Base-by-base conservation (phyloP, 1,140 invertebrate species). In the Oryctes rhinoceros region DNA sequence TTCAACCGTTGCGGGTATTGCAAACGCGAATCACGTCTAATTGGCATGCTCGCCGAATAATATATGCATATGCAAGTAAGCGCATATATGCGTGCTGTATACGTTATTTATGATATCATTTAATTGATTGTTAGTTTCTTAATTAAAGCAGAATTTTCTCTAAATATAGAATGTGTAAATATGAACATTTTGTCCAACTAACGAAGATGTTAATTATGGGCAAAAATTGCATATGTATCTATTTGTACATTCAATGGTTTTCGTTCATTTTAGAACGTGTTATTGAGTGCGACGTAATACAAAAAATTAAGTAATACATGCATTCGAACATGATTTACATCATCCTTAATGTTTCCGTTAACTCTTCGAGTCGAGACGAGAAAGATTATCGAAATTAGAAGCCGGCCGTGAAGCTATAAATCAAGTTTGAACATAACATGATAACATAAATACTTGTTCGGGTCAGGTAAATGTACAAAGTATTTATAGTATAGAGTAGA, bases 401-500 rank as follows among this genome's bases (percentile, higher is more conserved):
- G 65, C 24, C 35, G 11, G 9, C 4, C 65, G 65, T 71, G 24
- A 35, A 71, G 65, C 65, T 37, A 71, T 71, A 35, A 71, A 71
- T 71, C 65, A 71, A 71, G 65, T 71, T 71, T 24, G 24, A 37
- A 71, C 13, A 71, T 30, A 35, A 71, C 65, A 71, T 24, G 65
- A 67, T 67, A 67, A 67, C 65, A 67, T 67, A 24, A 67, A 67
- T 67, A 67, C 65, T 67, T 67, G 65, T 67, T 67, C 18, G 15
- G 65, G 3, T 30, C 30, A 24, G 35, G 65, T 67, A 20, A 67
- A 18, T 67, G 18, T 15, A 15, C 18, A 59, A 18, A 59, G 39
- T n/a, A 59, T 3, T 59, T 15, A 37, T 37, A 71, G 24, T 71
- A n/a, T 35, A 11, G 35, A 71, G 10, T 3, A 35, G 13, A 24